Evolutionary conservation across 2,888 invertebrate species (phyloP).

Genomic region (Nomada goodeniana): DNA sequence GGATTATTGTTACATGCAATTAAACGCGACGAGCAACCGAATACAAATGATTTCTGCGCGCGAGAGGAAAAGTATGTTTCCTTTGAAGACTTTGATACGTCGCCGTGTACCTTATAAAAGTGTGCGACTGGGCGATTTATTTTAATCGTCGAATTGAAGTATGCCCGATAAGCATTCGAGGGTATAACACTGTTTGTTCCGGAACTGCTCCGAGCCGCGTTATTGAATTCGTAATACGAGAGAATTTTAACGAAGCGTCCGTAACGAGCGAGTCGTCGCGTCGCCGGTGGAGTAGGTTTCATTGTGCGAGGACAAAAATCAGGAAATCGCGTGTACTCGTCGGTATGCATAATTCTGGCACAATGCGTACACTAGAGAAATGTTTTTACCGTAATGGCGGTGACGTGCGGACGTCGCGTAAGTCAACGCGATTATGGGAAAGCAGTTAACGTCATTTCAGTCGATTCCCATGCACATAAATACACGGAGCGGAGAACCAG

Average conservation of each 20-base stretch:
- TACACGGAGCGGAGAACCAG: constrained; percentile 54
- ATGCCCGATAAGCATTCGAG: no score
- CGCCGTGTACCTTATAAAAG: no score
- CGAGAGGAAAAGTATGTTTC: no score
- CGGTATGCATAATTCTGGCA: constrained; percentile 20
- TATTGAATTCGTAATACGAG: not conserved
- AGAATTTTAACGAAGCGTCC: not conserved
- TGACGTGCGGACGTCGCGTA: constrained; percentile 39
- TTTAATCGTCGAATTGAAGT: no score
- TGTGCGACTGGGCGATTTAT: no score
- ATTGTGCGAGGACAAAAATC: constrained; percentile 4
- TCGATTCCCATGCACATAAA: constrained; percentile 72
- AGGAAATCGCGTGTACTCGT: constrained; percentile 18
- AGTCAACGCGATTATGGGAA: constrained; percentile 66
- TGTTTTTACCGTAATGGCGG: constrained; percentile 38
- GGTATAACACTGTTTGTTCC: no score
- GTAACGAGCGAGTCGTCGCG: not conserved
- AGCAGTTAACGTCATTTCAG: constrained; percentile 67
- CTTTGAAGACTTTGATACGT: no score
- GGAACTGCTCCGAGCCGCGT: no score
- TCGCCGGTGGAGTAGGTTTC: not conserved
- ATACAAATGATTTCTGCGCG: no score
- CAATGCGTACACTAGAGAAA: constrained; percentile 41
- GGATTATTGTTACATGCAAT: no score
- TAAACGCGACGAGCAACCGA: no score